These are phyloP conservation scores for Megaceryle torquata DNA, from an alignment of 2,113 vertebrate species.

Conservation along the genomic window DNA sequence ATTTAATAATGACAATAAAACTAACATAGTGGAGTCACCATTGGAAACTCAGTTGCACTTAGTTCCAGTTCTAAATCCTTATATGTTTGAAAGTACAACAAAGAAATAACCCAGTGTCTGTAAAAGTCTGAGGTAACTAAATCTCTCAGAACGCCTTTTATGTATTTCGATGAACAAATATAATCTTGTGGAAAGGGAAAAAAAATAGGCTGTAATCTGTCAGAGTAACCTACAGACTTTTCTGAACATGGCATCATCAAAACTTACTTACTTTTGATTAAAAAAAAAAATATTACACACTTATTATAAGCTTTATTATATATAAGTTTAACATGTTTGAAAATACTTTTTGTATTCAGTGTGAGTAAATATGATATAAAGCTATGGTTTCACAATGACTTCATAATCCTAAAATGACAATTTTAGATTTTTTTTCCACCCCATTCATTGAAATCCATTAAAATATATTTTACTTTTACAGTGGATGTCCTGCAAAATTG, in stretches of 20 bases:
- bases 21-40: neutral
- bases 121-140: neutral
- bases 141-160: neutral
- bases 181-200: neutral
- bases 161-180: neutral
- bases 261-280: neutral
- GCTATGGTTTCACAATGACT: neutral
- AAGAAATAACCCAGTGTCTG: neutral
- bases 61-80: neutral
- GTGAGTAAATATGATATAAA: neutral
- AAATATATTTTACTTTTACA: neutral
- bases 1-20: neutral
- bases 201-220: neutral
- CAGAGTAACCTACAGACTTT: neutral
- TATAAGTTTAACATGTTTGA: neutral
- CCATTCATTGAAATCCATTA: neutral
- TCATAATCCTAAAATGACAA: neutral
- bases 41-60: neutral
- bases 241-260: neutral
- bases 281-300: no score
- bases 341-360: neutral
- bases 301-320: neutral
- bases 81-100: neutral
- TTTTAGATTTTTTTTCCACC: neutral
- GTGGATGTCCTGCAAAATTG: neutral